phyloP scores from a whole-genome alignment of 2,113 vertebrate genomes.

The Python bivittatus region DNA sequence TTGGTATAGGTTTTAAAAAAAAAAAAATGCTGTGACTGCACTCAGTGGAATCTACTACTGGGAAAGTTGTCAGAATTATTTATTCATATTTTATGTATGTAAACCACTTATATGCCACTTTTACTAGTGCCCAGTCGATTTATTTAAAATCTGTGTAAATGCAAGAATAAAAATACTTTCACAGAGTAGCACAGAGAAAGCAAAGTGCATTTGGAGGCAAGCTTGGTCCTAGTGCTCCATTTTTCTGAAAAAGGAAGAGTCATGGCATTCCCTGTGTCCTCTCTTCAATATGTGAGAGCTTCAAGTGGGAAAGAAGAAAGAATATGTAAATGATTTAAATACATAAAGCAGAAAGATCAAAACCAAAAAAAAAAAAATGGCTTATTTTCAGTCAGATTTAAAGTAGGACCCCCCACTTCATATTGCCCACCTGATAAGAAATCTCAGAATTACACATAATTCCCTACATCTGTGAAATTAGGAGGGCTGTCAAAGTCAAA shows the following conservation, averaged over 20 bases:
- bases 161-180: neutral
- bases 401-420: neutral
- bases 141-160: neutral
- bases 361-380: neutral
- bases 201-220: neutral
- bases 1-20: conserved; percentile 1
- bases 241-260: neutral
- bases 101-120: neutral
- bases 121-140: neutral
- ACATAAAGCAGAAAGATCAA: neutral
- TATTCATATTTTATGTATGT: neutral
- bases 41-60: neutral
- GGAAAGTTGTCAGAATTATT: too few species aligned
- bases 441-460: neutral
- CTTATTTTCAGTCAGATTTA: neutral
- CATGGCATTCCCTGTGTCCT: neutral
- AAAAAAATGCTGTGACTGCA: conserved; percentile 22
- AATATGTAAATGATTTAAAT: neutral
- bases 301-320: neutral
- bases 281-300: neutral
- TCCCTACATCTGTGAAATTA: neutral
- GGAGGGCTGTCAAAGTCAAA: too few species aligned
- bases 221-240: neutral
- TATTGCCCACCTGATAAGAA: neutral
- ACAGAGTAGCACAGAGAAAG: neutral